A percentile compares a stretch with the other conserved stretches of the same genome.
These are phyloP conservation scores for Lutjanus campechanus DNA, from an alignment of 2,797 vertebrate species.

Conservation along the genomic window DNA sequence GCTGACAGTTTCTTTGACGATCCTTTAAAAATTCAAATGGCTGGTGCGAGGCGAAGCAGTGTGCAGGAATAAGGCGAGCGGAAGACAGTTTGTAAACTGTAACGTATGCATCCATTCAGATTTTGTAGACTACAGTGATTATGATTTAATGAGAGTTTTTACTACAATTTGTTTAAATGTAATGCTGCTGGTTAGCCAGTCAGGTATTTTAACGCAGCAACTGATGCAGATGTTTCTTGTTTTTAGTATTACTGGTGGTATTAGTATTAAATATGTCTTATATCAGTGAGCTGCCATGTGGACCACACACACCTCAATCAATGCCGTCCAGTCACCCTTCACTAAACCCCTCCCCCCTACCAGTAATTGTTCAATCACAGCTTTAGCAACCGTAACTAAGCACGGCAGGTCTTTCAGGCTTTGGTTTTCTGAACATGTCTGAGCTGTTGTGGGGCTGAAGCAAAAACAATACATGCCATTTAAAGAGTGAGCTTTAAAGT, in stretches of 20 bases:
- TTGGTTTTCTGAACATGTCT: background rate
- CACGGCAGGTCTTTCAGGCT: background rate
- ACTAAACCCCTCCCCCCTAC: background rate
- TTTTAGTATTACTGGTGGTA: conserved; percentile 17
- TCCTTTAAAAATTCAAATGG: conserved; percentile 65
- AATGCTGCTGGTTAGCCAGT: conserved; percentile 8
- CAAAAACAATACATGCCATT: background rate
- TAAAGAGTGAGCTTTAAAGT: background rate
- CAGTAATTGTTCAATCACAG: background rate
- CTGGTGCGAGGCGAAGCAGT: conserved; percentile 16
- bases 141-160: conserved; percentile 42
- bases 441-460: background rate
- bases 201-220: conserved; percentile 28
- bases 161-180: conserved; percentile 40
- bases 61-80: conserved; percentile 1
- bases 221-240: conserved; percentile 30
- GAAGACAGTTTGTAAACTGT: conserved; percentile 40
- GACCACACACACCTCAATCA: background rate
- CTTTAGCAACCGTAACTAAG: background rate
- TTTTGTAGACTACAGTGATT: conserved; percentile 40
- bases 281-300: background rate
- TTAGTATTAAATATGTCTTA: conserved; percentile 12
- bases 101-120: conserved; percentile 41
- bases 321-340: background rate
- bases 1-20: conserved; percentile 70